Evolutionary conservation across 2,797 vertebrate genomes (phyloP), one percentile per base, ranked within the genome.

Genomic region (Amblyopsis hoosieri): DNA sequence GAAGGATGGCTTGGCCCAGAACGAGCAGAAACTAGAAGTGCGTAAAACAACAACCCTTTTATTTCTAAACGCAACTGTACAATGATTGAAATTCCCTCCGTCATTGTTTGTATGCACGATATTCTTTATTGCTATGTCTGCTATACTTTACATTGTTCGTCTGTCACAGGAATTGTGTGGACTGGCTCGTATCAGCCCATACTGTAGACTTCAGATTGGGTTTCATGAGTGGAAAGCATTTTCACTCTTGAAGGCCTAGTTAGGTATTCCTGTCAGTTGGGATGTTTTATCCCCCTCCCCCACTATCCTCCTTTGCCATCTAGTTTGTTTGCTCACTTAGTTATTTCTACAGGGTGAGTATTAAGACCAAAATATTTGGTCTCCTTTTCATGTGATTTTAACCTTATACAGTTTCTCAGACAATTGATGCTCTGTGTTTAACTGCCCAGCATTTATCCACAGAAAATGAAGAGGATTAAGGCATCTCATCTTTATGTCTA

Each of bases 1-100:
- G 91, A 96, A 95, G 92, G 96, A 97, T 72, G 94, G 96, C 75
- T 91, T 99, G 88, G 92, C 87, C 89, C 95, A 99, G 93, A 99
- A 99, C 76, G 97, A 99, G 75, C 96, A 97, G 92, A 99, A 98
- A 90, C 92, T 99, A 77, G 96, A 99, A 95, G 97, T 99, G 95
- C 95, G 98, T 98, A 94, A 91, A 29, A 53, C 62, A 81, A 80
- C 56, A 60, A 61, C 12, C 65, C 72, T 60, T 62, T 51, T 48
- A 75, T 55, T 17, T 46, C 5, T 53, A 11, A 19, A 4, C 9
- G 3, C 57, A 29, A 29, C 46, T 13, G 11, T 62, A 70, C 62
- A 3, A n/a, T 31, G 37, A 42, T 42, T 42, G 37, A 12, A 49
- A 45, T 42, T 47, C 5, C 17, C 14, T 4, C 15, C 45, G 15